phyloP scores from a whole-genome alignment of 92 coral and sea anemone species.

The Meandrina meandrites region DNA sequence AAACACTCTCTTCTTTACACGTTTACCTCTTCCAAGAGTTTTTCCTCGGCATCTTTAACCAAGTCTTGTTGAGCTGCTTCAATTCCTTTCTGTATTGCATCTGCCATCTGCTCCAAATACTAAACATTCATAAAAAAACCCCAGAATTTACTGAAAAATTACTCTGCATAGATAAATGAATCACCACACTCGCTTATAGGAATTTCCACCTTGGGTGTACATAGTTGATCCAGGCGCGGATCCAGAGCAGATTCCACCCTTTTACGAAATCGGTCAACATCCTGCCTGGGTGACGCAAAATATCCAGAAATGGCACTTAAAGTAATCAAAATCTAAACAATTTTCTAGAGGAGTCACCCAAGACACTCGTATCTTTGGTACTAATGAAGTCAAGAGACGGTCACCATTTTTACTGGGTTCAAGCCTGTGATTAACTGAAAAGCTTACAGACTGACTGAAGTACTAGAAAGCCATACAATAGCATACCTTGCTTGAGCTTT shows the following conservation, averaged over 20 bases:
- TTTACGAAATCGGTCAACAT: too few relatives aligned
- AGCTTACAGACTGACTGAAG: not conserved
- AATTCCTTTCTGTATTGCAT: constrained; percentile 87
- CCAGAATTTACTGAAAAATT: not conserved
- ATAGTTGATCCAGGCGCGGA: too few relatives aligned
- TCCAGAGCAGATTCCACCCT: too few relatives aligned
- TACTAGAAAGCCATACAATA: not conserved
- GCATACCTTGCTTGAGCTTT: constrained; percentile 92
- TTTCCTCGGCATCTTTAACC: constrained; percentile 89
- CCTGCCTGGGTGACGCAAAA: too few relatives aligned
- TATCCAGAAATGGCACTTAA: too few relatives aligned
- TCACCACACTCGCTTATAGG: too few relatives aligned
- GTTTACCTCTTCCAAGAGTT: constrained; percentile 87
- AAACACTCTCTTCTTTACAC: too few relatives aligned
- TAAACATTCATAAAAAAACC: constrained; percentile 25
- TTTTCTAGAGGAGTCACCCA: too few relatives aligned
- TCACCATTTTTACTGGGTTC: too few relatives aligned
- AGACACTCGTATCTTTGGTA: too few relatives aligned
- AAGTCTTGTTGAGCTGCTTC: constrained; percentile 95
- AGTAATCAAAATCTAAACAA: too few relatives aligned
- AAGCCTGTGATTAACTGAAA: not conserved
- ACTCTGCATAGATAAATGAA: not conserved
- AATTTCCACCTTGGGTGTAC: not conserved
- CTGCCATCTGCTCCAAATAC: constrained; percentile 97
- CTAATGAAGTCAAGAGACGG: too few relatives aligned